These are phyloP conservation scores for Diglossa cyanea DNA, from an alignment of 2,797 vertebrate genomes.

Conservation along the genomic window DNA sequence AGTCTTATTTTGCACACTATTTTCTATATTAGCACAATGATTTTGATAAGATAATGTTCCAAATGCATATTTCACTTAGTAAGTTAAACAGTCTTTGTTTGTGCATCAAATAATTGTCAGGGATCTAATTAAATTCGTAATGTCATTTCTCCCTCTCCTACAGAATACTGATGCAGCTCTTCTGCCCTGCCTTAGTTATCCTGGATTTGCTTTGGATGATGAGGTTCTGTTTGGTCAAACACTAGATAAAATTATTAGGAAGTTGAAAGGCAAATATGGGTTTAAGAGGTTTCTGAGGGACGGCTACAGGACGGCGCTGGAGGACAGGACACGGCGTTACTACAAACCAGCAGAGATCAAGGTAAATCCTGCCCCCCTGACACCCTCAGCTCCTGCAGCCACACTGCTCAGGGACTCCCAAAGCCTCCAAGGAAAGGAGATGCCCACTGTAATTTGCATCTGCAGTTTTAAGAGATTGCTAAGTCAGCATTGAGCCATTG, in stretches of 20 bases:
- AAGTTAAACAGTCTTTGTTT: not conserved
- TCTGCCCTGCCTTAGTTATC: conserved; percentile 94
- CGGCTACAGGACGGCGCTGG: conserved; percentile 90
- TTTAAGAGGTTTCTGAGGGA: conserved; percentile 95
- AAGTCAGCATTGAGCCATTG: conserved; percentile 1
- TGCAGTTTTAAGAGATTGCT: not conserved
- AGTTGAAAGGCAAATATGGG: conserved; percentile 91
- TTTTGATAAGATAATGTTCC: not conserved
- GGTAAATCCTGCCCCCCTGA: conserved; percentile 66
- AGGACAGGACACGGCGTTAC: conserved; percentile 88
- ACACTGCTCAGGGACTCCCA: not conserved
- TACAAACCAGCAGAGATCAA: conserved; percentile 98
- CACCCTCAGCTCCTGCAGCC: not conserved
- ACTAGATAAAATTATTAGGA: conserved; percentile 92
- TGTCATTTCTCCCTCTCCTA: not conserved
- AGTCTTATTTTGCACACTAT: not conserved
- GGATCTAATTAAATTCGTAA: not conserved
- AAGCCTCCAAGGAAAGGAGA: not conserved
- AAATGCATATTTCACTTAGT: not conserved
- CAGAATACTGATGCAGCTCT: conserved; percentile 97
- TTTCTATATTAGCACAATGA: not conserved
- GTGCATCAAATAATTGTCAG: not conserved
- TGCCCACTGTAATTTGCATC: not conserved
- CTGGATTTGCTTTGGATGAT: conserved; percentile 96
- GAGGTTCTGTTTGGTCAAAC: conserved; percentile 92